A percentile compares a stretch with the other conserved stretches of the same genome.
Evolutionary conservation across 2,888 invertebrate species (phyloP).

Genomic region (Tenthredo distinguenda): DNA sequence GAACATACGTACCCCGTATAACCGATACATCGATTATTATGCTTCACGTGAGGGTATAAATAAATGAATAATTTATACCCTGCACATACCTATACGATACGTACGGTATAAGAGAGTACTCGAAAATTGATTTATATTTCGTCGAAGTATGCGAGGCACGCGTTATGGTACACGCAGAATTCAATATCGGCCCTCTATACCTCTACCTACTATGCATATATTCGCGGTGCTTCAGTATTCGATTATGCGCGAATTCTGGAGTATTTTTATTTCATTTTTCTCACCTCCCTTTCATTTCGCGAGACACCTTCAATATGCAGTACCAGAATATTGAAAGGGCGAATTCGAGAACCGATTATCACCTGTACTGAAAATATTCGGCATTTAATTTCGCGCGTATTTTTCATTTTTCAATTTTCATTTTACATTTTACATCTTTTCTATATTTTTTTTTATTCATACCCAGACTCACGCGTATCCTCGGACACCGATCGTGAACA

Average conservation of each 20-base stretch:
- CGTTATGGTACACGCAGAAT: background rate
- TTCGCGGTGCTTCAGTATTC: background rate
- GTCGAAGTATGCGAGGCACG: background rate
- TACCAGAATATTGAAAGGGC: too few species aligned
- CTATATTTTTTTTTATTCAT: too few species aligned
- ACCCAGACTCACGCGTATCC: too few species aligned
- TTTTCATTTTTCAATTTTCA: too few species aligned
- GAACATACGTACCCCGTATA: background rate
- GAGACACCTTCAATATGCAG: background rate
- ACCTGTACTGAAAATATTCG: too few species aligned
- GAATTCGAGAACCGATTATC: too few species aligned
- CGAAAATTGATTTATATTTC: conserved; percentile 1
- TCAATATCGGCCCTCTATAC: background rate
- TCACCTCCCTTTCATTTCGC: background rate
- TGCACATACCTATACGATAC: background rate
- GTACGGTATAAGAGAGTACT: background rate
- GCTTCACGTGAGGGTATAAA: background rate
- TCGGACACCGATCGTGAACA: background rate
- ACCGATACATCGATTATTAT: background rate
- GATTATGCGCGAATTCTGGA: background rate
- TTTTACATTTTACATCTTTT: too few species aligned
- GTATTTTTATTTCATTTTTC: background rate
- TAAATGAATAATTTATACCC: background rate
- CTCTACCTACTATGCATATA: background rate
- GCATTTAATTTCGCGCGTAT: too few species aligned